phyloP scores from a whole-genome alignment of 1,140 invertebrate species.

The Chelonus insularis region DNA sequence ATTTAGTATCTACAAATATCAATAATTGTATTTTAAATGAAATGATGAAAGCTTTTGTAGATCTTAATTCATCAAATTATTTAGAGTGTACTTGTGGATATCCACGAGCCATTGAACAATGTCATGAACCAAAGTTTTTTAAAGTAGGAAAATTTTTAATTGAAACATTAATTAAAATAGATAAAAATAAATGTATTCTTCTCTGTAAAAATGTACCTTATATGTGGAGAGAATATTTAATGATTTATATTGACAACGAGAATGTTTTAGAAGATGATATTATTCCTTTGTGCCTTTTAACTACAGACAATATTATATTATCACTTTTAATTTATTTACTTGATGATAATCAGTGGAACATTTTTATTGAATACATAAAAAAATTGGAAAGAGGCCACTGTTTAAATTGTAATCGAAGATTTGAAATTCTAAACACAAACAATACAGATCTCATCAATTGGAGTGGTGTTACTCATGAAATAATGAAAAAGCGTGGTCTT shows the following conservation, averaged over 20 bases:
- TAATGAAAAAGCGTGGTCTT: conserved; percentile 46
- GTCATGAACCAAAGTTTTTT: conserved; percentile 45
- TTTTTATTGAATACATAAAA: conserved; percentile 32
- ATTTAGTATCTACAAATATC: conserved; percentile 34
- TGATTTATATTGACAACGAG: conserved; percentile 32
- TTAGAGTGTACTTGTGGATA: conserved; percentile 44
- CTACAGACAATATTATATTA: conserved; percentile 42
- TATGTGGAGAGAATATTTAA: conserved; percentile 58
- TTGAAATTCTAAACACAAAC: not conserved
- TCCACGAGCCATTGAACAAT: conserved; percentile 33
- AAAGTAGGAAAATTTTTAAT: conserved; percentile 43
- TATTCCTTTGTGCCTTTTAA: conserved; percentile 44
- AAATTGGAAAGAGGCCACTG: conserved; percentile 44
- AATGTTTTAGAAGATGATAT: conserved; percentile 33
- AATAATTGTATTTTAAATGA: conserved; percentile 37
- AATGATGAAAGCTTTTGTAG: conserved; percentile 43
- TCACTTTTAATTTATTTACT: conserved; percentile 42
- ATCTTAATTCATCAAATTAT: conserved; percentile 39
- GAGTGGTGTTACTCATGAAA: conserved; percentile 41
- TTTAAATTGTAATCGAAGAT: conserved; percentile 38
- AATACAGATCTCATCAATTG: conserved; percentile 39
- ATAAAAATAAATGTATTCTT: conserved; percentile 35
- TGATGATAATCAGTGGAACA: conserved; percentile 42
- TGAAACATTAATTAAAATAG: conserved; percentile 32
- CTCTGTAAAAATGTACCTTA: conserved; percentile 64